Conservation (phyloP, 1,140 invertebrate species). For the Brachionus rotundiformis region DNA sequence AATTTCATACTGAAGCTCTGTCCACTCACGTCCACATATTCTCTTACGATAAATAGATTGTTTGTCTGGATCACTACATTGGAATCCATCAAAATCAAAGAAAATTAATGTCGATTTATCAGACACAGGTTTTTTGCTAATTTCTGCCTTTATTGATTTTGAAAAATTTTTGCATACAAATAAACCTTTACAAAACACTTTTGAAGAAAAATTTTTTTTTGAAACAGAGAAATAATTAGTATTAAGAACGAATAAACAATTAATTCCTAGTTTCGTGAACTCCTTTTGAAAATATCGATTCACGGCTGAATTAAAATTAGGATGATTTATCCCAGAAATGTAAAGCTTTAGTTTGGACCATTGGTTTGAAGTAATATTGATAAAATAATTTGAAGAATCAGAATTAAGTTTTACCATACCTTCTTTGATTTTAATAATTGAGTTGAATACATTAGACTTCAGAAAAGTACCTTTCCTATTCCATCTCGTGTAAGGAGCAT, state of each 20-base stretch:
- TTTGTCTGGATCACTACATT: not conserved
- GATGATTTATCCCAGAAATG: no score
- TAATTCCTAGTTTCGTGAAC: not conserved
- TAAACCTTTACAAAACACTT: not conserved
- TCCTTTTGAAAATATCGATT: no score
- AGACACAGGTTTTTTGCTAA: not conserved
- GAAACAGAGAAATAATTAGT: not conserved
- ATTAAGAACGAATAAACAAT: not conserved
- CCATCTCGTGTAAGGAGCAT: no score
- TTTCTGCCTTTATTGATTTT: not conserved
- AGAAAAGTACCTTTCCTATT: no score
- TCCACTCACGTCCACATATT: not conserved
- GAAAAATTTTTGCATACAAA: not conserved
- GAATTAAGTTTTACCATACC: no score
- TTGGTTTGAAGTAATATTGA: no score
- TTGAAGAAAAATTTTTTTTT: not conserved
- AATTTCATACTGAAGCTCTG: not conserved
- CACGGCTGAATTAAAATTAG: no score
- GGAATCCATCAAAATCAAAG: not conserved
- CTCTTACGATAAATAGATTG: not conserved
- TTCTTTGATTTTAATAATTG: no score
- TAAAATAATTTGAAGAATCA: no score
- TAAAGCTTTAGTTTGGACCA: no score
- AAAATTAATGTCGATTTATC: not conserved
- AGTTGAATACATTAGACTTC: no score